Conservation (phyloP, 2,797 vertebrate genomes). For the Neostethus bicornis region DNA sequence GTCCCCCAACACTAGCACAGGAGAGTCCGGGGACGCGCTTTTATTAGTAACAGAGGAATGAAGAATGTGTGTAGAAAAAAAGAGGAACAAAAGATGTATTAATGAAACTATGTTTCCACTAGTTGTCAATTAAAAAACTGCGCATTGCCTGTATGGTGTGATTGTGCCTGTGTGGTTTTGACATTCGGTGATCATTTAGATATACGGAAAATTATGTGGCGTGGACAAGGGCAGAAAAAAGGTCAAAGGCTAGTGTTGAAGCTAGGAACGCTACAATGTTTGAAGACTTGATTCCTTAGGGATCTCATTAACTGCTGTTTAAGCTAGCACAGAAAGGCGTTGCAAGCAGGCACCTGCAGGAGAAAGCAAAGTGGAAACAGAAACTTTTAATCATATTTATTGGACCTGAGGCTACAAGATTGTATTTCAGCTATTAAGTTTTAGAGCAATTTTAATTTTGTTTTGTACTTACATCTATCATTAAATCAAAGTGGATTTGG, state of each 20-base stretch:
- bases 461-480: neutral
- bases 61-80: neutral
- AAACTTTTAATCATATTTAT: neutral
- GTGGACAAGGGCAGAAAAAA: constrained; percentile 3
- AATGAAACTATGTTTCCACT: neutral
- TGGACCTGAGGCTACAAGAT: neutral
- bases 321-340: constrained; percentile 29
- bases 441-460: neutral
- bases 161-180: constrained; percentile 30
- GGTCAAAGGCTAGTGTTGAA: constrained; percentile 46
- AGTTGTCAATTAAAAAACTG: neutral
- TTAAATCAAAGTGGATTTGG: no score
- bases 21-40: no score
- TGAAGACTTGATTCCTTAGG: constrained; percentile 48
- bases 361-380: constrained; percentile 1
- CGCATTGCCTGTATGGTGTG: neutral
- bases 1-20: no score
- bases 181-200: constrained; percentile 24
- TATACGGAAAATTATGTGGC: constrained; percentile 22
- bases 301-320: constrained; percentile 70
- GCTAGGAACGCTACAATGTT: constrained; percentile 31
- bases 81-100: neutral
- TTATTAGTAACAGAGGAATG: neutral
- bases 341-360: constrained; percentile 53
- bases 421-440: neutral